phyloP scores from a whole-genome alignment of 2,113 vertebrate genomes.

The Cephalophus harveyi region DNA sequence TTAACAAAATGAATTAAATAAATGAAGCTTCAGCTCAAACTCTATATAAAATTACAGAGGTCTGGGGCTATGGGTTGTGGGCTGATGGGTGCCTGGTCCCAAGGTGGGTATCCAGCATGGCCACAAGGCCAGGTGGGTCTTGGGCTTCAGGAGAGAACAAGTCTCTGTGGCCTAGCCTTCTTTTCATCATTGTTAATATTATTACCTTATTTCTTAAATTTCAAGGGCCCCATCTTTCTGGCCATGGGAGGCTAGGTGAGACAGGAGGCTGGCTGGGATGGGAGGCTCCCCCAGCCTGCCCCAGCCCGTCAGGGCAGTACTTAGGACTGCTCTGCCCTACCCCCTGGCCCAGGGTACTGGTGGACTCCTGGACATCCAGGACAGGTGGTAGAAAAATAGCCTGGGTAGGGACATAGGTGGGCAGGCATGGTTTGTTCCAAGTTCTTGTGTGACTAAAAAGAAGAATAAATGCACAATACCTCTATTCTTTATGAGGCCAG shows the following conservation, averaged over 20 bases:
- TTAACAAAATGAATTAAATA: conserved; percentile 98
- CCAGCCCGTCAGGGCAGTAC: not conserved
- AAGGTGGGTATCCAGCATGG: conserved; percentile 47
- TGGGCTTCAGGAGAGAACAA: conserved; percentile 38
- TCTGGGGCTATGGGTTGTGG: not conserved
- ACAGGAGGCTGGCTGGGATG: not conserved
- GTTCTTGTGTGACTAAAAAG: not conserved
- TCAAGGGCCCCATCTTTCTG: conserved; percentile 67
- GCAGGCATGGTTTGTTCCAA: not conserved
- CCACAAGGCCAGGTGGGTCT: not conserved
- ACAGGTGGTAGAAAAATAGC: not conserved
- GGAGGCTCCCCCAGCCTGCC: not conserved
- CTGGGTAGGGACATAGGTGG: not conserved
- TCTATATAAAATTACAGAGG: conserved; percentile 88
- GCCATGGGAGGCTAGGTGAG: not conserved
- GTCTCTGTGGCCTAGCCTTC: conserved; percentile 52
- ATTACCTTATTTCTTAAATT: conserved; percentile 83
- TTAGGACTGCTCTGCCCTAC: not conserved
- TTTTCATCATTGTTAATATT: conserved; percentile 79
- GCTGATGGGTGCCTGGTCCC: not conserved
- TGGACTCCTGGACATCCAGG: not conserved
- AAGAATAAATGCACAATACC: not conserved
- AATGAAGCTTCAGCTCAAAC: conserved; percentile 87
- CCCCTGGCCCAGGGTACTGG: not conserved
- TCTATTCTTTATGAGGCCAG: not conserved